These are phyloP conservation scores for Ardeotis arabs DNA, from an alignment of 2,113 vertebrate species.

Conservation along the genomic window DNA sequence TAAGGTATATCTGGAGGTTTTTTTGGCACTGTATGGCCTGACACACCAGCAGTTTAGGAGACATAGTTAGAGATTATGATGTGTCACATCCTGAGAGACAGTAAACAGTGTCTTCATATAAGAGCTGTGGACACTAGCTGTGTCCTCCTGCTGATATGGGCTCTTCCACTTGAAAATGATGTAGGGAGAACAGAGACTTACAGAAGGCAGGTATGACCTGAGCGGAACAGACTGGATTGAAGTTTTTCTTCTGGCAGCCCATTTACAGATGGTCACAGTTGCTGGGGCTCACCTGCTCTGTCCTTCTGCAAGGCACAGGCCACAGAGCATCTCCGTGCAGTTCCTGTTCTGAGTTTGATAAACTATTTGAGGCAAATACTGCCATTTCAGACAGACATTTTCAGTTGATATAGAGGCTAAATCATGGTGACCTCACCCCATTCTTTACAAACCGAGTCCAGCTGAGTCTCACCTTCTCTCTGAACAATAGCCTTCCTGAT, in stretches of 20 bases:
- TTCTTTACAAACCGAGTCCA: not conserved
- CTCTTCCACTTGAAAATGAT: not conserved
- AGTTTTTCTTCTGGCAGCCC: not conserved
- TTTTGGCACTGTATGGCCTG: not conserved
- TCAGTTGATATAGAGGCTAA: not conserved
- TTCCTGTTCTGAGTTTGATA: not conserved
- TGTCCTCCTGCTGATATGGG: not conserved
- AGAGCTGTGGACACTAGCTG: not conserved
- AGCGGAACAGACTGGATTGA: not conserved
- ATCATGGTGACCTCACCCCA: not conserved
- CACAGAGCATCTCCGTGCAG: not conserved
- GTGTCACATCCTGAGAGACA: not conserved
- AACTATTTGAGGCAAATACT: not conserved
- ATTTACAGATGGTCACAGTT: not conserved
- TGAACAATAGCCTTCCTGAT: not conserved
- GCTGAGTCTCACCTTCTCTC: not conserved
- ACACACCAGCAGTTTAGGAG: not conserved
- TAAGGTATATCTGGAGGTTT: not conserved
- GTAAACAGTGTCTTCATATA: not conserved
- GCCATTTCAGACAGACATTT: not conserved
- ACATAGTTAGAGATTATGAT: not conserved
- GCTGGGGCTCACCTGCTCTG: not conserved
- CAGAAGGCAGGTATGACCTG: not conserved
- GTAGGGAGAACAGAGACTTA: not conserved
- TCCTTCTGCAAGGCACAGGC: not conserved